Conservation (phyloP, 2,797 vertebrate genomes). For the Pantherophis vulpinus region DNA sequence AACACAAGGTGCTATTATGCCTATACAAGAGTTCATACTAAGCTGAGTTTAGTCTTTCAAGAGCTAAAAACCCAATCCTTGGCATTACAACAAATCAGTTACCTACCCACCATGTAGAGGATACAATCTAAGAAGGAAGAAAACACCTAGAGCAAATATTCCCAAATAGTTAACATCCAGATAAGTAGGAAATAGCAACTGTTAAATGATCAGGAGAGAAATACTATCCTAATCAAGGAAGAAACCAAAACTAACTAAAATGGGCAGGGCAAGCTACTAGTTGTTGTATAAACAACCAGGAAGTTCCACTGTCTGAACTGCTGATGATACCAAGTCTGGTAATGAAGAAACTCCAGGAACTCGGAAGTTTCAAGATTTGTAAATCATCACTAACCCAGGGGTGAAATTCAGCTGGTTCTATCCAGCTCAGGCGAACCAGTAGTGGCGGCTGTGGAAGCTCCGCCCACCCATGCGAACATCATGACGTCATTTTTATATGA, state of each 20-base stretch:
- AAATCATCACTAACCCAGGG: neutral
- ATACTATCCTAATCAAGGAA: neutral
- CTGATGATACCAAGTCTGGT: neutral
- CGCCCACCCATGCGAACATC: no score
- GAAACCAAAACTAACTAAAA: neutral
- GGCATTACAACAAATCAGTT: neutral
- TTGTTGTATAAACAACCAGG: neutral
- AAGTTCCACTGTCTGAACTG: neutral
- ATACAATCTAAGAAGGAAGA: neutral
- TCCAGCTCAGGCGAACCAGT: no score
- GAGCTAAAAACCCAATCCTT: neutral
- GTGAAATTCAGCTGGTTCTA: no score
- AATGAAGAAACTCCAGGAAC: neutral
- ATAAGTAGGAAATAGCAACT: neutral
- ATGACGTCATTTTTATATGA: no score
- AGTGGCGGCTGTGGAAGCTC: no score
- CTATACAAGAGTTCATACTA: neutral
- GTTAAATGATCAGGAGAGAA: neutral
- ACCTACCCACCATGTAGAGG: neutral
- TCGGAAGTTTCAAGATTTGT: neutral
- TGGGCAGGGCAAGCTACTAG: neutral
- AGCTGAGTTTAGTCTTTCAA: neutral
- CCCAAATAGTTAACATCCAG: neutral
- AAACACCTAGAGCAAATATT: neutral
- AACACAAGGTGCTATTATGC: neutral